Conservation (phyloP, 2,888 invertebrate genomes). For the Melieria omissa region DNA sequence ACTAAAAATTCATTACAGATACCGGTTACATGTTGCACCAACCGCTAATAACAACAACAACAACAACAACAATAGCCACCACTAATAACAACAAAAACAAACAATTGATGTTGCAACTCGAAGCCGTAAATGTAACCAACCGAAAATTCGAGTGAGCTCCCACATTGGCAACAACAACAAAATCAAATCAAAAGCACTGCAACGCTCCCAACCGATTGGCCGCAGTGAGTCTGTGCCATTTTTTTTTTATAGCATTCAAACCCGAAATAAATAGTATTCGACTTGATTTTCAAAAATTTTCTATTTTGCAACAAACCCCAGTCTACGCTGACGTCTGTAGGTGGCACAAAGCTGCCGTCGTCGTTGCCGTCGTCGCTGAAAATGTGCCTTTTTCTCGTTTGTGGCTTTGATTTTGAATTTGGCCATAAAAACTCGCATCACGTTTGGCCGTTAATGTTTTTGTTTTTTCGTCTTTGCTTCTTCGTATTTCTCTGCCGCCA, state of each 20-base stretch:
- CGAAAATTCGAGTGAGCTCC: too few species aligned
- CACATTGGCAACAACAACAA: too few species aligned
- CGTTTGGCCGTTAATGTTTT: slow-evolving; percentile 26
- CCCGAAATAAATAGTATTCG: too few species aligned
- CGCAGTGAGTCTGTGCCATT: too few species aligned
- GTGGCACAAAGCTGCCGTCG: not conserved
- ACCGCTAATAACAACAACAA: not conserved
- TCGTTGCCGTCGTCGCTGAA: not conserved
- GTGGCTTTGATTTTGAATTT: slow-evolving; percentile 39
- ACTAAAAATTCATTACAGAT: not conserved
- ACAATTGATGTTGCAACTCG: slow-evolving; percentile 6
- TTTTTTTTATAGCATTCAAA: too few species aligned
- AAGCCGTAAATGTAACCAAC: slow-evolving; percentile 4
- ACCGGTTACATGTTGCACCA: slow-evolving; percentile 13
- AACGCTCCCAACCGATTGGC: too few species aligned
- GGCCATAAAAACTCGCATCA: slow-evolving; percentile 47
- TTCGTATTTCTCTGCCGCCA: not conserved
- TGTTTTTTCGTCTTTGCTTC: not conserved
- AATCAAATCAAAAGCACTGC: too few species aligned
- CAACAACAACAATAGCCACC: not conserved
- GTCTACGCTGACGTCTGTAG: not conserved
- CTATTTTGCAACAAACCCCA: too few species aligned
- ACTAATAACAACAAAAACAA: not conserved
- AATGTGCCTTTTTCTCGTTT: slow-evolving; percentile 9
- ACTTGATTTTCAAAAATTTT: too few species aligned